Percentiles rank a stretch among this genome's conserved stretches.
phyloP scores from a whole-genome alignment of 2,113 vertebrate species.

The Xiphias gladius region DNA sequence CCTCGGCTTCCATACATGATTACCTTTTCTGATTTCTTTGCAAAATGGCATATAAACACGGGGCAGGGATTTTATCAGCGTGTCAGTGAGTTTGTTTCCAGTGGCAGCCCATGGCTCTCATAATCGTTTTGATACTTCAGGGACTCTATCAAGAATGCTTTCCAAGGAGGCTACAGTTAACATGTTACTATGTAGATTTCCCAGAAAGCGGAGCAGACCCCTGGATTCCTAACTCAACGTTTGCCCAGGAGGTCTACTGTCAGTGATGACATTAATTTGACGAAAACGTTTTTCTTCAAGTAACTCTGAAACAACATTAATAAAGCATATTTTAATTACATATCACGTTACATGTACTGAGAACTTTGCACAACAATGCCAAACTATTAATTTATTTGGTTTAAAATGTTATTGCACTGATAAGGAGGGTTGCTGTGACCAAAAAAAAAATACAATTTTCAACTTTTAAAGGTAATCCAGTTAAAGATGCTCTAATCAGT shows the following conservation, averaged over 20 bases:
- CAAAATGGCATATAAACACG: conserved; percentile 97
- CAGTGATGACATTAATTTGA: conserved; percentile 10
- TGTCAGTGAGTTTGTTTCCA: conserved; percentile 93
- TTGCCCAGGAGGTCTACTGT: conserved; percentile 30
- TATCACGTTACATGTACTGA: background rate
- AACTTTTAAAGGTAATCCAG: background rate
- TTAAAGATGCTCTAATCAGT: background rate
- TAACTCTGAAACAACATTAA: conserved; percentile 1
- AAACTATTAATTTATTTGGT: background rate
- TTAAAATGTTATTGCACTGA: background rate
- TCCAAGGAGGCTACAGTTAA: conserved; percentile 75
- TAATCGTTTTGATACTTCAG: conserved; percentile 84
- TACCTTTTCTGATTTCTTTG: conserved; percentile 99
- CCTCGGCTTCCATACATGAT: conserved; percentile 99
- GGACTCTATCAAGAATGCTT: conserved; percentile 79
- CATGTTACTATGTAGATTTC: conserved; percentile 67
- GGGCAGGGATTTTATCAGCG: conserved; percentile 93
- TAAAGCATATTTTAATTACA: background rate
- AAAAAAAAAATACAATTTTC: background rate
- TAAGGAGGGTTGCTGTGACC: background rate
- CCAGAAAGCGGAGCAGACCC: conserved; percentile 55
- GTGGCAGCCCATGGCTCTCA: conserved; percentile 83
- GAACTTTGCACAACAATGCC: background rate
- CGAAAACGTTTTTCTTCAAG: background rate
- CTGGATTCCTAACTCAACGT: conserved; percentile 57